Evolutionary conservation across 2,113 vertebrate genomes (phyloP), one percentile per base, ranked within the genome.

Genomic region (Sorex araneus): DNA sequence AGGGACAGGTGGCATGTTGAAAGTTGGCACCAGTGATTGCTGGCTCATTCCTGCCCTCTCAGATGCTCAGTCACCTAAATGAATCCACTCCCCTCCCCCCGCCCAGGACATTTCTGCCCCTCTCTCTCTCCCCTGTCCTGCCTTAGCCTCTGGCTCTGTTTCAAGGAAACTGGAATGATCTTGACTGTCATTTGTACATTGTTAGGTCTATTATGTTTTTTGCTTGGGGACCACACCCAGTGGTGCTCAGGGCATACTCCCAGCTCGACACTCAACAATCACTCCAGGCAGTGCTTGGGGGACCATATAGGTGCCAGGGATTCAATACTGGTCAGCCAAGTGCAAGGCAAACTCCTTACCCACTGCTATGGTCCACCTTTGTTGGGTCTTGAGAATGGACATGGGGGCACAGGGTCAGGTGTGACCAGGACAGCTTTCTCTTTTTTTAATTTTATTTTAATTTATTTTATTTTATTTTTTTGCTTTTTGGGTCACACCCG

Each of bases 341-440:
- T 50, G 47, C 47, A 10, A 50, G 47, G 47, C 47, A 50, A 50
- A 9, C 47, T 12, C 47, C 47, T 30, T 30, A 21, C 47, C 47
- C 47, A 13, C 9, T 50, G 47, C 47, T 50, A 10, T 50, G 47
- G 47, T 13, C 47, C 47, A 50, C 13, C 71, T 50, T 25, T 36
- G 9, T 1, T 81, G 70, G 36, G 40, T 89, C 74, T 92, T 54
- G 36, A 89, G 74, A 78, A 60, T 18, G 40, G 85, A 77, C 25
- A 8, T 54, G 23, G 70, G 54, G 76, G 16, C 4, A 13, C 15
- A 13, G 16, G 16, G 19, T 5, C 19, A 21, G 60, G 30, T 0
- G 0, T n/a, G 6, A 45, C 34, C n/a, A 27, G 71, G 34, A 64
- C 1, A 12, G 13, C 32, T 66, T 79, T 30, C 30, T 82, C n/a